Percentiles rank a stretch among this genome's conserved stretches.
phyloP scores from a whole-genome alignment of 1,140 invertebrate genomes.

The Drosophila sturtevanti region DNA sequence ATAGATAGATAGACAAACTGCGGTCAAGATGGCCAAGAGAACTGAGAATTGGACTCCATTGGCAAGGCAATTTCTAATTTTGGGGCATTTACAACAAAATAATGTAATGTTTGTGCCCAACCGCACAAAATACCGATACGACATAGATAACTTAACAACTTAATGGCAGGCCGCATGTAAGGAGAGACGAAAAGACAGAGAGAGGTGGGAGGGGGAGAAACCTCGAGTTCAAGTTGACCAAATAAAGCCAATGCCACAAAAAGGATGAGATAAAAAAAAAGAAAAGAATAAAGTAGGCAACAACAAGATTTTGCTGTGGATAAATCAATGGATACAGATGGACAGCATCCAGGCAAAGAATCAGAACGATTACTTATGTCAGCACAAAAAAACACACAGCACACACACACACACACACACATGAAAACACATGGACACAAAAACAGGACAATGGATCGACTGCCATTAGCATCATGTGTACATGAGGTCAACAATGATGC shows the following conservation, averaged over 20 bases:
- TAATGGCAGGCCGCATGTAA: slow-evolving; percentile 67
- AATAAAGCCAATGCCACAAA: slow-evolving; percentile 19
- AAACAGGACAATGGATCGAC: not conserved
- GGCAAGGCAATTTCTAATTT: slow-evolving; percentile 68
- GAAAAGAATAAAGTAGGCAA: slow-evolving; percentile 53
- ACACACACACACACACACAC: slow-evolving; percentile 45
- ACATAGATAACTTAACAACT: slow-evolving; percentile 77
- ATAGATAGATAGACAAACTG: slow-evolving; percentile 52
- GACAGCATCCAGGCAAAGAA: slow-evolving; percentile 36
- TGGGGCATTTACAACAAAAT: slow-evolving; percentile 67
- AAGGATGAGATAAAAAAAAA: slow-evolving; percentile 18
- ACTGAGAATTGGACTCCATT: slow-evolving; percentile 23
- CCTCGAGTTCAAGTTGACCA: slow-evolving; percentile 11
- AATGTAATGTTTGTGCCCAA: slow-evolving; percentile 71
- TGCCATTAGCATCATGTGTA: slow-evolving; percentile 56
- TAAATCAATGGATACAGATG: slow-evolving; percentile 56
- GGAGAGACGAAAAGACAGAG: slow-evolving; percentile 46
- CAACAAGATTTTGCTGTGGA: slow-evolving; percentile 54
- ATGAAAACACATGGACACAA: slow-evolving; percentile 4
- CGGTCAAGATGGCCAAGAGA: slow-evolving; percentile 45
- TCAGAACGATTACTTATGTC: slow-evolving; percentile 70
- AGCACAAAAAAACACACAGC: slow-evolving; percentile 57
- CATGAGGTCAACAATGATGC: slow-evolving; percentile 54
- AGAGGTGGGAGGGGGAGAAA: slow-evolving; percentile 27
- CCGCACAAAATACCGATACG: slow-evolving; percentile 66